These are phyloP conservation scores for Xanthorhoe designata DNA, from an alignment of 2,888 invertebrate species.

Conservation along the genomic window DNA sequence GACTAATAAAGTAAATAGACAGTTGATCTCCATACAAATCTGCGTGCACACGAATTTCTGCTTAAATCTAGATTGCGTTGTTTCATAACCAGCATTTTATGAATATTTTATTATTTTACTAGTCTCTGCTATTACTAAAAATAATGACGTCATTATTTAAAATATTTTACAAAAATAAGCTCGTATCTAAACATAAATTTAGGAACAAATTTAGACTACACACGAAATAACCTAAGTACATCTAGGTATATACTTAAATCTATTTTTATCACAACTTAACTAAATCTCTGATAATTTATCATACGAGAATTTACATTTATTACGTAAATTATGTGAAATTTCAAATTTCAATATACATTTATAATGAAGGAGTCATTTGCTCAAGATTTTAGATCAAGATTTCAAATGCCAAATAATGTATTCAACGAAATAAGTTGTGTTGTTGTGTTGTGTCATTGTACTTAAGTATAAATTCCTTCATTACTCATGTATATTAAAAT, in stretches of 20 bases:
- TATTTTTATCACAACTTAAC: constrained; percentile 40
- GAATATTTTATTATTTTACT: no score
- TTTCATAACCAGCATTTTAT: no score
- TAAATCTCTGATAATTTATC: constrained; percentile 66
- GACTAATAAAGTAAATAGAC: no score
- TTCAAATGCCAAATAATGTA: no score
- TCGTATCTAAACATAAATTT: not conserved
- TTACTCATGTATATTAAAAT: constrained; percentile 21
- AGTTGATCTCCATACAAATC: no score
- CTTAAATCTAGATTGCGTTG: no score
- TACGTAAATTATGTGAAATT: constrained; percentile 48
- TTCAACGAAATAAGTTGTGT: no score
- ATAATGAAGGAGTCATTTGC: constrained; percentile 22
- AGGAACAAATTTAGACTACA: constrained; percentile 31
- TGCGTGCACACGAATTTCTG: no score
- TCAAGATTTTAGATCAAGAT: not conserved
- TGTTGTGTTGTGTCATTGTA: no score
- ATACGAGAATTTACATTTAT: constrained; percentile 63
- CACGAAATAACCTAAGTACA: not conserved
- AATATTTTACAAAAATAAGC: constrained; percentile 1
- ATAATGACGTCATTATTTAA: not conserved
- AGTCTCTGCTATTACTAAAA: not conserved
- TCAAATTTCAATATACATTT: constrained; percentile 41
- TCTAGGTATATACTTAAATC: no score
- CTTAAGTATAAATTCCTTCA: constrained; percentile 22